Evolutionary conservation across 2,888 invertebrate species (phyloP).

Genomic region (Temnothorax rugatulus): DNA sequence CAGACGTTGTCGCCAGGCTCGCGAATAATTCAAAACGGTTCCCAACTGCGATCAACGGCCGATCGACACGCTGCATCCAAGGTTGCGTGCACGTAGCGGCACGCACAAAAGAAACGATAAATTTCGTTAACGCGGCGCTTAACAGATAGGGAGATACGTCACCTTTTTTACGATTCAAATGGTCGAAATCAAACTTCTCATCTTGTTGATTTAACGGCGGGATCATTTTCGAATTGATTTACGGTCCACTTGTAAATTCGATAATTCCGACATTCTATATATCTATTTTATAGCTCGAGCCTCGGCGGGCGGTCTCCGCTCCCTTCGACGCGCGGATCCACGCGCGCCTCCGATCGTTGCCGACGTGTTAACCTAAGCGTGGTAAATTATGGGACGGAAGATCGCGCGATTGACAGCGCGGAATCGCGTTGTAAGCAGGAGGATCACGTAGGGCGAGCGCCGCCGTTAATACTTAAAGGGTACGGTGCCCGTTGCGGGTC

Average conservation of each 20-base stretch:
- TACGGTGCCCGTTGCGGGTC: conserved; percentile 63
- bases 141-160: conserved; percentile 3
- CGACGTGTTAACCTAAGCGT: conserved; percentile 3
- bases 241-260: conserved; percentile 18
- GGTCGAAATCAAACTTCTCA: neutral
- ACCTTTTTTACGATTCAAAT: neutral
- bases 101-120: conserved; percentile 25
- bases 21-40: conserved; percentile 51
- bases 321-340: neutral
- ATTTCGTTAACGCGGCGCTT: conserved; percentile 1
- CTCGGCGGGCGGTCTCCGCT: conserved; percentile 15
- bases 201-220: conserved; percentile 26
- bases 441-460: conserved; percentile 77
- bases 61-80: conserved; percentile 18
- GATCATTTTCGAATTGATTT: conserved; percentile 23
- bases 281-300: neutral
- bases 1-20: conserved; percentile 51
- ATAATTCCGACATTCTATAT: neutral
- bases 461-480: conserved; percentile 77
- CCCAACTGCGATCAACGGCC: conserved; percentile 11
- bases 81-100: neutral
- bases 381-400: conserved; percentile 30
- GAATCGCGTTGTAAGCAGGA: conserved; percentile 75
- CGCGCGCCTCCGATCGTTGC: conserved; percentile 9
- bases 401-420: conserved; percentile 26